phyloP scores from a whole-genome alignment of 2,113 vertebrate genomes.

The Struthio camelus region DNA sequence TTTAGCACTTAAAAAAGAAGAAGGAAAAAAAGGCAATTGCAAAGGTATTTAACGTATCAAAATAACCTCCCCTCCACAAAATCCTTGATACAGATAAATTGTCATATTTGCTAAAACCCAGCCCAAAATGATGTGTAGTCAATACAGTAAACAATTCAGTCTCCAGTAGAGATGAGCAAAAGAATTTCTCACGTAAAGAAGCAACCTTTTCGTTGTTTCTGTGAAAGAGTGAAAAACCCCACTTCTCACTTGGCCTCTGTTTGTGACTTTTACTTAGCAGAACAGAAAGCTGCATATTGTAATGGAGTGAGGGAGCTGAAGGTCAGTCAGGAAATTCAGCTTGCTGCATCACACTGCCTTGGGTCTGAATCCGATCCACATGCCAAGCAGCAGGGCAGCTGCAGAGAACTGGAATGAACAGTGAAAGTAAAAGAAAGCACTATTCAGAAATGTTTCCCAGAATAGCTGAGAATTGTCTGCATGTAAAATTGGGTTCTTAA shows the following conservation, averaged over 20 bases:
- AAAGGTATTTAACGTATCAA: slow-evolving; percentile 69
- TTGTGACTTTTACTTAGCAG: slow-evolving; percentile 12
- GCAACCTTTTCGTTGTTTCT: slow-evolving; percentile 33
- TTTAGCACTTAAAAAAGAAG: slow-evolving; percentile 13
- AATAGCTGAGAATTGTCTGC: not conserved
- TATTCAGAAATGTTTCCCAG: not conserved
- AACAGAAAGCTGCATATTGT: not conserved
- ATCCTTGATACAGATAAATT: slow-evolving; percentile 57
- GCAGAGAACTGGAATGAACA: not conserved
- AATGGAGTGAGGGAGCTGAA: not conserved
- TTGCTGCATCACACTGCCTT: slow-evolving; percentile 14
- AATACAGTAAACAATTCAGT: slow-evolving; percentile 68
- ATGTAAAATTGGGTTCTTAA: not conserved
- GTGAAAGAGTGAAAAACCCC: slow-evolving; percentile 14
- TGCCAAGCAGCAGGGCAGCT: not conserved
- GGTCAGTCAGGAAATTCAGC: slow-evolving; percentile 41
- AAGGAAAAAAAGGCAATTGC: not conserved
- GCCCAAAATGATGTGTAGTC: slow-evolving; percentile 62
- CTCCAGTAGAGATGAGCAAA: slow-evolving; percentile 31
- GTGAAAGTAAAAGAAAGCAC: not conserved
- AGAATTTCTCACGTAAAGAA: slow-evolving; percentile 50
- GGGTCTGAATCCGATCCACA: not conserved
- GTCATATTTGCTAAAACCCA: slow-evolving; percentile 67
- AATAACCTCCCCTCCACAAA: not conserved
- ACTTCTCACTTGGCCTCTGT: not conserved